Conservation (phyloP, 2,797 vertebrate species). For the Caiman crocodilus region DNA sequence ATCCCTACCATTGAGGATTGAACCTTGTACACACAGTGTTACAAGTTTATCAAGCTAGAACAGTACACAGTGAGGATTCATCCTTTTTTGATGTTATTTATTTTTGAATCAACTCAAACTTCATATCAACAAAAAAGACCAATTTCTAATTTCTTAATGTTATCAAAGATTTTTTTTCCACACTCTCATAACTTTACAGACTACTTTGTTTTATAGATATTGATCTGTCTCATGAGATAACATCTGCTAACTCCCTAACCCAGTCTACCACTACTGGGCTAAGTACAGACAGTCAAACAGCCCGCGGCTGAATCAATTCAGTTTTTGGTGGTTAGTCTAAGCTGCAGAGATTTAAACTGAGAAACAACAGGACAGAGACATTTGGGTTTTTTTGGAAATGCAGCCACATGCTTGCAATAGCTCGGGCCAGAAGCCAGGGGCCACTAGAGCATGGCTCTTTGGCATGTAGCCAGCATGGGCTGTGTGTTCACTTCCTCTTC, state of each 20-base stretch:
- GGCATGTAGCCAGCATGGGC: too few relatives aligned
- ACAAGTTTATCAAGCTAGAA: neutral
- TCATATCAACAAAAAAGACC: neutral
- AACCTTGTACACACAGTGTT: neutral
- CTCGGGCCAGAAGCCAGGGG: too few relatives aligned
- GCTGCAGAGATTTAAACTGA: too few relatives aligned
- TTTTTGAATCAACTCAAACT: neutral
- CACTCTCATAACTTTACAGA: constrained; percentile 20
- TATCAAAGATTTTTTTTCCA: neutral
- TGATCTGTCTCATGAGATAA: neutral
- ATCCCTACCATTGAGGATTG: neutral
- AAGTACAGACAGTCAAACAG: too few relatives aligned
- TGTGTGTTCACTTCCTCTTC: too few relatives aligned
- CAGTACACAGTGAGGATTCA: neutral
- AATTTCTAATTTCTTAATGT: accelerated
- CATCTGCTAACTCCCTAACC: neutral
- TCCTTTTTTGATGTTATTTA: neutral
- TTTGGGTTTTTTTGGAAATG: too few relatives aligned
- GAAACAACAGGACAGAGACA: too few relatives aligned
- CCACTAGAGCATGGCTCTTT: too few relatives aligned
- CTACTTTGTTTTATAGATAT: neutral
- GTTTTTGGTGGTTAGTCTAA: too few relatives aligned
- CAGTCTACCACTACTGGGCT: neutral
- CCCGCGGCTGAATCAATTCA: too few relatives aligned
- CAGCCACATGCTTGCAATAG: too few relatives aligned